Conservation (phyloP, 2,113 vertebrate genomes). For the Psophia crepitans region DNA sequence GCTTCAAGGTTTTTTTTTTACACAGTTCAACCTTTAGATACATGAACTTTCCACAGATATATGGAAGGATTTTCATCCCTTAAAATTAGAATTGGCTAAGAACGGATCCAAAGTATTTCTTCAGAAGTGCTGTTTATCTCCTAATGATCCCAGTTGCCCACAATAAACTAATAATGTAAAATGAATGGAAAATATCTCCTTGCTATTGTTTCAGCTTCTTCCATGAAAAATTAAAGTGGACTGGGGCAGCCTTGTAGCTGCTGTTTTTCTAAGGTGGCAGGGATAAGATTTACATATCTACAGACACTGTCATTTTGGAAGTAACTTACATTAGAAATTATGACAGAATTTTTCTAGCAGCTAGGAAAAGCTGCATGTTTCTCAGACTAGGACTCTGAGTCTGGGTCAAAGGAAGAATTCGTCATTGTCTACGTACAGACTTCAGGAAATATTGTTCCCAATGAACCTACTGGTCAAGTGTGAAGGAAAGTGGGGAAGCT, state of each 20-base stretch:
- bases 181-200: neutral
- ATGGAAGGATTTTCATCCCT: neutral
- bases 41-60: neutral
- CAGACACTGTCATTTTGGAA: neutral
- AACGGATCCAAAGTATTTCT: neutral
- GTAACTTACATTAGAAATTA: neutral
- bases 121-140: neutral
- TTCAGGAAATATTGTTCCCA: neutral
- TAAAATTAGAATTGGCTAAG: neutral
- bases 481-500: neutral
- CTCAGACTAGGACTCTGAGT: neutral
- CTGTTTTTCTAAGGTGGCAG: neutral
- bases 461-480: neutral
- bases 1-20: neutral
- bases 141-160: neutral
- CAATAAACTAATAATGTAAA: neutral
- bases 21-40: neutral
- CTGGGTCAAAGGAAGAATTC: neutral
- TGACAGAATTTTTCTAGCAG: neutral
- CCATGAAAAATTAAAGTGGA: neutral
- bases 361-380: neutral
- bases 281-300: neutral
- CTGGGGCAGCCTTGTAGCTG: neutral
- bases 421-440: neutral
- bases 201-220: neutral